Percentiles rank a stretch among this genome's conserved stretches.
phyloP scores from a whole-genome alignment of 37 sponge, comb jelly and placozoan species.

The Halichondria panicea region DNA sequence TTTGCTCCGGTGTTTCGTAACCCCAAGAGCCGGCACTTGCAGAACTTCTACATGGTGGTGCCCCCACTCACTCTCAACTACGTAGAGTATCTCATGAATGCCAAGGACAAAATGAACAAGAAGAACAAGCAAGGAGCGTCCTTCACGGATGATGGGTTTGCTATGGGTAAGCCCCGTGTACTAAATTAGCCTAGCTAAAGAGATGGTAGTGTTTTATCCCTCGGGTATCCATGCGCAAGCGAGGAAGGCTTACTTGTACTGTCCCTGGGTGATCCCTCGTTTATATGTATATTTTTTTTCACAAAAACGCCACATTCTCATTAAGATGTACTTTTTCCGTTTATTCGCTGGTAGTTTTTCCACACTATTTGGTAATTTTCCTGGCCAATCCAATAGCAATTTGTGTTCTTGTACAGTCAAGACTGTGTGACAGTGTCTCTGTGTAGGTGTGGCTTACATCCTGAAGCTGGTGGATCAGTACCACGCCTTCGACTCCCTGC shows the following conservation, averaged over 20 bases:
- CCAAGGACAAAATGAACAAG: constrained; percentile 94
- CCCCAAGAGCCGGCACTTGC: constrained; percentile 91
- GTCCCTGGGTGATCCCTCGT: too few species aligned
- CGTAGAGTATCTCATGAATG: constrained; percentile 94
- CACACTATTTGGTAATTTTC: too few species aligned
- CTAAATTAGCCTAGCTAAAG: too few species aligned
- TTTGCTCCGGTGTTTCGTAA: constrained; percentile 82
- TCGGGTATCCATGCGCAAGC: too few species aligned
- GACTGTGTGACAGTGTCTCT: background rate
- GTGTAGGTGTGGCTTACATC: constrained; percentile 91
- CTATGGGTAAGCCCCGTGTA: constrained; percentile 88
- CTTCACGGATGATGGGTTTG: constrained; percentile 99
- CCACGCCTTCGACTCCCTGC: constrained; percentile 95
- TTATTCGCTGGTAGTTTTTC: too few species aligned
- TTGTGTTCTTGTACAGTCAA: background rate
- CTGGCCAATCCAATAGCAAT: too few species aligned
- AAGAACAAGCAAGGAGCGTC: constrained; percentile 97
- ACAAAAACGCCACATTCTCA: too few species aligned
- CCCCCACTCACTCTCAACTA: constrained; percentile 96
- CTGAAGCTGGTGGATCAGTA: constrained; percentile 98
- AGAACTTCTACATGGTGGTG: constrained; percentile 95
- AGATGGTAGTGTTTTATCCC: too few species aligned
- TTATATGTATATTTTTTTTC: too few species aligned
- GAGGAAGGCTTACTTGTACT: too few species aligned
- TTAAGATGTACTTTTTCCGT: too few species aligned